A percentile compares a stretch with the other conserved stretches of the same genome.
These are phyloP conservation scores for Chloroceryle amazona DNA, from an alignment of 2,797 vertebrate genomes.

Conservation along the genomic window DNA sequence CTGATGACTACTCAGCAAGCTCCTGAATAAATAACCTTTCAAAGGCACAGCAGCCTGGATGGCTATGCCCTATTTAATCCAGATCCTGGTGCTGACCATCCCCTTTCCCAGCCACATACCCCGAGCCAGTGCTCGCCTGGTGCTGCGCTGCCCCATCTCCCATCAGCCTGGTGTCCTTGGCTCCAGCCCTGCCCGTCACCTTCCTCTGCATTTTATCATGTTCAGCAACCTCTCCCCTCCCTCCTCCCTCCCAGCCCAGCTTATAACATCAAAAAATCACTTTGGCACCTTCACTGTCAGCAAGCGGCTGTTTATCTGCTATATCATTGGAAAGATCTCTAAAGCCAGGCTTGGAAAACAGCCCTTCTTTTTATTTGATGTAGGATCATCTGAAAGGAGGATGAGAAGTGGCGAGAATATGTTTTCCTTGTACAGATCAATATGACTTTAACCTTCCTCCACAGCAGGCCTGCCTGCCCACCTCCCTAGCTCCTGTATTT, in stretches of 20 bases:
- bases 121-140: background rate
- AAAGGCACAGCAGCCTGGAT: background rate
- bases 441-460: conserved; percentile 70
- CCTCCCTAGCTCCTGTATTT: background rate
- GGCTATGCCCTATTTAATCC: background rate
- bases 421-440: conserved; percentile 77
- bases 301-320: conserved; percentile 69
- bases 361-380: conserved; percentile 71
- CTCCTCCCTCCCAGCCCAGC: conserved; percentile 53
- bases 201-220: conserved; percentile 32
- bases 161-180: conserved; percentile 15
- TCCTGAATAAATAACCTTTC: background rate
- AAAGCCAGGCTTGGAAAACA: conserved; percentile 74
- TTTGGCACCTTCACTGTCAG: conserved; percentile 73
- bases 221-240: conserved; percentile 53
- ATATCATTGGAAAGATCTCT: conserved; percentile 69
- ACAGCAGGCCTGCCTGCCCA: conserved; percentile 5
- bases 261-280: conserved; percentile 75
- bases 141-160: background rate
- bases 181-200: background rate
- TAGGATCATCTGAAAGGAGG: conserved; percentile 75
- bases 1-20: background rate
- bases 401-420: conserved; percentile 58
- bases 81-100: background rate
- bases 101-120: background rate